Conservation (phyloP, 2,797 vertebrate species). For the Sebastes hopkinsi region DNA sequence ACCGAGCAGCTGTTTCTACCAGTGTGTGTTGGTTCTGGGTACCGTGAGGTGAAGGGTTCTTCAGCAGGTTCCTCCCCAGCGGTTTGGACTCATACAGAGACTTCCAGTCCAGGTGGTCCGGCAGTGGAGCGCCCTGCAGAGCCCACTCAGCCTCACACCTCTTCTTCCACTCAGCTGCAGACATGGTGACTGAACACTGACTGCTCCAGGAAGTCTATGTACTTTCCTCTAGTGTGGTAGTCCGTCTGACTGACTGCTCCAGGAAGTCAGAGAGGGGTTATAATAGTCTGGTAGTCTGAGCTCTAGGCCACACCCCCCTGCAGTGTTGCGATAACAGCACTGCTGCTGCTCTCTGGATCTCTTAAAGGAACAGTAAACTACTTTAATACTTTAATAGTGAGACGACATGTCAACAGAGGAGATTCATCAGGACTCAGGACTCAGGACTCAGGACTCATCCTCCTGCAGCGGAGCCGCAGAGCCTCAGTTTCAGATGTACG, state of each 20-base stretch:
- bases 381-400: not conserved
- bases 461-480: too few species aligned
- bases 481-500: too few species aligned
- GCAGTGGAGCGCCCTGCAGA: slow-evolving; percentile 64
- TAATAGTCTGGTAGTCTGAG: too few species aligned
- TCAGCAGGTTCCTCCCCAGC: slow-evolving; percentile 84
- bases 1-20: fast-evolving
- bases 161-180: slow-evolving; percentile 69
- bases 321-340: not conserved
- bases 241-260: not conserved
- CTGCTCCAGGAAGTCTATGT: slow-evolving; percentile 34
- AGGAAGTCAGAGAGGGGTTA: slow-evolving; percentile 36
- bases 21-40: not conserved
- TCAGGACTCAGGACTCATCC: too few species aligned
- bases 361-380: slow-evolving; percentile 53
- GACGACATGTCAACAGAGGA: too few species aligned
- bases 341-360: not conserved
- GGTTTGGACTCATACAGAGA: slow-evolving; percentile 78
- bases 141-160: slow-evolving; percentile 75
- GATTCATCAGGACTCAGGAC: too few species aligned
- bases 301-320: slow-evolving; percentile 19
- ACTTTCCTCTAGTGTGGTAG: too few species aligned
- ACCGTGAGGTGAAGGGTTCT: slow-evolving; percentile 86
- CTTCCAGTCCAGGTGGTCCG: slow-evolving; percentile 81
- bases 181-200: slow-evolving; percentile 15